A percentile compares a stretch with the other conserved stretches of the same genome.
Conservation (phyloP, 2,797 vertebrate species). For the Morelia viridis region DNA sequence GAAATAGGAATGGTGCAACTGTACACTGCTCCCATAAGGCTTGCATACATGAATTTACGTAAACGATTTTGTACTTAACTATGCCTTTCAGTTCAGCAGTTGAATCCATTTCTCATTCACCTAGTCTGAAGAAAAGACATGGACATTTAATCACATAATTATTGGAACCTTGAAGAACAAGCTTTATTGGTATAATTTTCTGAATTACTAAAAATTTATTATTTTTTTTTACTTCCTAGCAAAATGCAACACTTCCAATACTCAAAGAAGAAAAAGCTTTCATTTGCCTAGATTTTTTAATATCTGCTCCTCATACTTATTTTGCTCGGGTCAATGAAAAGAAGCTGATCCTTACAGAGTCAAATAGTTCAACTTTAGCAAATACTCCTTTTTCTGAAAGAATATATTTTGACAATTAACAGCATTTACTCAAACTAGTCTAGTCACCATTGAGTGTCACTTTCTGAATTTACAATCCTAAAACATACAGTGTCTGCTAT, state of each 20-base stretch:
- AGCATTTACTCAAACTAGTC: background rate
- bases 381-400: background rate
- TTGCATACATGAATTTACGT: background rate
- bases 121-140: slow-evolving; percentile 53
- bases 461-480: background rate
- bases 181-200: slow-evolving; percentile 41
- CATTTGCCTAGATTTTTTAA: slow-evolving; percentile 19
- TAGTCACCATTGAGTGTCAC: background rate
- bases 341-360: background rate
- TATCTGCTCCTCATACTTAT: background rate
- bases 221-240: slow-evolving; percentile 33
- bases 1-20: background rate
- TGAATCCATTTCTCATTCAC: slow-evolving; percentile 52
- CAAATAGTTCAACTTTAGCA: background rate
- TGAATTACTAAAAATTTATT: slow-evolving; percentile 53
- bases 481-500: background rate
- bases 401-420: background rate
- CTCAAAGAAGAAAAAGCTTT: background rate
- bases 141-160: slow-evolving; percentile 58
- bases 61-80: background rate
- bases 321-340: no score
- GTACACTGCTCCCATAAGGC: background rate
- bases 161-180: slow-evolving; percentile 52
- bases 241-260: slow-evolving; percentile 16
- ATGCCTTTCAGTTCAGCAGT: background rate